Evolutionary conservation across 2,797 vertebrate species (phyloP).

Genomic region (Geotria australis): DNA sequence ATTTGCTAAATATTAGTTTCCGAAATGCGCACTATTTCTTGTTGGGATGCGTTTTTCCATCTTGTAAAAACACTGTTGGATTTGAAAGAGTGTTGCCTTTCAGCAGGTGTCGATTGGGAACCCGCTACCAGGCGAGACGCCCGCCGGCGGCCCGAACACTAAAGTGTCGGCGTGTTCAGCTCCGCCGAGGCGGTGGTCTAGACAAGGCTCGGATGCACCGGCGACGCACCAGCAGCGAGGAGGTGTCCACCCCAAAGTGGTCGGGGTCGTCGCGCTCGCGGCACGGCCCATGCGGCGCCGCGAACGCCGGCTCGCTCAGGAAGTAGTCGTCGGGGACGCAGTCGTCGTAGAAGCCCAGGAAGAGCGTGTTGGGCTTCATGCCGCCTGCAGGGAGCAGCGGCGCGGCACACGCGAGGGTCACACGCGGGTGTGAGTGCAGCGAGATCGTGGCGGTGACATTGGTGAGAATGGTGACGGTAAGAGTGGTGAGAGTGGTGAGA

Average conservation of each 20-base stretch:
- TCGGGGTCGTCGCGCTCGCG: slow-evolving; percentile 7
- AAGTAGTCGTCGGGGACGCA: slow-evolving; percentile 48
- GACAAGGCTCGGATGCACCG: too few relatives aligned
- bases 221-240: too few relatives aligned
- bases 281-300: background rate
- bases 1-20: too few relatives aligned
- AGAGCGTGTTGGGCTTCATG: slow-evolving; percentile 64
- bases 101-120: too few relatives aligned
- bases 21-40: too few relatives aligned
- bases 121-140: too few relatives aligned
- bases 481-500: background rate
- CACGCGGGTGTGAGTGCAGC: background rate
- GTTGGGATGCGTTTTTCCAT: too few relatives aligned
- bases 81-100: too few relatives aligned
- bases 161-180: too few relatives aligned
- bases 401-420: background rate
- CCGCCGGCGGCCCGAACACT: too few relatives aligned
- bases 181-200: too few relatives aligned
- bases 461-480: background rate
- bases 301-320: slow-evolving; percentile 31
- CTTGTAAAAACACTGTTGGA: too few relatives aligned
- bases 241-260: slow-evolving; percentile 22
- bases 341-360: slow-evolving; percentile 55
- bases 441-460: background rate
- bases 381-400: slow-evolving; percentile 16